phyloP scores from a whole-genome alignment of 2,797 vertebrate species.

The Parotocinclus haroldoi region DNA sequence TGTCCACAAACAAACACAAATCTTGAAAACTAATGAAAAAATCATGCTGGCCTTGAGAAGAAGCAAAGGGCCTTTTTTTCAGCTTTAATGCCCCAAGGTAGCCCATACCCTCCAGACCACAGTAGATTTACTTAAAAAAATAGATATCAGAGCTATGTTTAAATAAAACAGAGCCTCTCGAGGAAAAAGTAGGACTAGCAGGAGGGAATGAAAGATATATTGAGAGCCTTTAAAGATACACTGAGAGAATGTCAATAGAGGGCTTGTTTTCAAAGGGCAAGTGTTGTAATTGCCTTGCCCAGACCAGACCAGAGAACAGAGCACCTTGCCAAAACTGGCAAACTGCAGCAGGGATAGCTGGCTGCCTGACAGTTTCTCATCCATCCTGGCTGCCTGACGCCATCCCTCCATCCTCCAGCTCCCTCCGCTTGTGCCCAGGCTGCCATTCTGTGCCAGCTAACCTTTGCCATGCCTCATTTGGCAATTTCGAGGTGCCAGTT shows the following conservation, averaged over 20 bases:
- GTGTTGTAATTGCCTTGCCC: conserved; percentile 66
- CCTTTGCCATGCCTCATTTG: conserved; percentile 44
- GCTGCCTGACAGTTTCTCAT: conserved; percentile 45
- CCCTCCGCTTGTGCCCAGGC: conserved; percentile 37
- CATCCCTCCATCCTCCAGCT: conserved; percentile 22
- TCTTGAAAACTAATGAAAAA: not conserved
- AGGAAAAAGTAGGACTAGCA: conserved; percentile 35
- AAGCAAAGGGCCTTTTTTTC: not conserved
- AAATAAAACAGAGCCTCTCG: conserved; percentile 47
- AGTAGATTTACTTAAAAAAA: no score
- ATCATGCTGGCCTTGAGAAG: not conserved
- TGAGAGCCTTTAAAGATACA: conserved; percentile 9
- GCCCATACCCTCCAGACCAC: no score
- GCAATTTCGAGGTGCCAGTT: conserved; percentile 41
- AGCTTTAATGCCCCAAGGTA: no score
- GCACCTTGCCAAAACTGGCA: conserved; percentile 46
- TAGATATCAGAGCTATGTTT: conserved; percentile 28
- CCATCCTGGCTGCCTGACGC: conserved; percentile 57
- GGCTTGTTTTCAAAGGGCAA: conserved; percentile 68
- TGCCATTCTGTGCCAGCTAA: conserved; percentile 55
- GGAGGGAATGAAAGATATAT: conserved; percentile 9
- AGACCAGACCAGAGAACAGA: conserved; percentile 50
- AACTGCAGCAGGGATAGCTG: conserved; percentile 20
- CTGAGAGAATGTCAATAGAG: conserved; percentile 39
- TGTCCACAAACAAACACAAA: conserved; percentile 41